Evolutionary conservation across 2,797 vertebrate species (phyloP).

Genomic region (Falco berigora): DNA sequence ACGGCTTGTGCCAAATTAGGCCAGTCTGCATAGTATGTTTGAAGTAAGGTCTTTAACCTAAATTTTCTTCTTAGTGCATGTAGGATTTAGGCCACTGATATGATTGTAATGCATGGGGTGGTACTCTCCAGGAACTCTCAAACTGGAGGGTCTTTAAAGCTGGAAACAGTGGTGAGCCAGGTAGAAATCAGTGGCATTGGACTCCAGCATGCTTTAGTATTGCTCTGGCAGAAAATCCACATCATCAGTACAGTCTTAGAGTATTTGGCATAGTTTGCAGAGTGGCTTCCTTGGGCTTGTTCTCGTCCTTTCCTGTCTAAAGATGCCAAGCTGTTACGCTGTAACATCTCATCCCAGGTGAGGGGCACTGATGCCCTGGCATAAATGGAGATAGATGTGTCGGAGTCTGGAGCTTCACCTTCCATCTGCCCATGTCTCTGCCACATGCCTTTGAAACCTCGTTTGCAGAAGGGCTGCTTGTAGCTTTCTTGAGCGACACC

Average conservation of each 20-base stretch:
- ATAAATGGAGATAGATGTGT: neutral
- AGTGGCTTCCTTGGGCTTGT: neutral
- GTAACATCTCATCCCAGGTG: neutral
- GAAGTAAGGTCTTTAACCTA: neutral
- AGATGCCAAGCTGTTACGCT: neutral
- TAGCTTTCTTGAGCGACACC: neutral
- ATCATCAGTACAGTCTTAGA: neutral
- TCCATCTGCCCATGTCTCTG: neutral
- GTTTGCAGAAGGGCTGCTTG: neutral
- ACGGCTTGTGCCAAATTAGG: neutral
- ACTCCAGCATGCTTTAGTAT: neutral
- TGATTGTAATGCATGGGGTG: neutral
- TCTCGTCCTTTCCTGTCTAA: neutral
- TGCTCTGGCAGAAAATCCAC: neutral
- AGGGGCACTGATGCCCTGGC: neutral
- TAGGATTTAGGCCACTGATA: neutral
- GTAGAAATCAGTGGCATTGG: neutral
- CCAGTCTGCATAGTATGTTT: neutral
- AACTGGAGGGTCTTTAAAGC: neutral
- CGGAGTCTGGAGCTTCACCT: neutral
- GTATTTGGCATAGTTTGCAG: neutral
- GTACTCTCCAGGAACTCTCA: neutral
- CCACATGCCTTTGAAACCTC: neutral
- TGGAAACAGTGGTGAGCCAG: neutral
- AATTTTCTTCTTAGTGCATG: neutral